phyloP scores from a whole-genome alignment of 2,797 vertebrate genomes.

The Alcedo quadribrachys region DNA sequence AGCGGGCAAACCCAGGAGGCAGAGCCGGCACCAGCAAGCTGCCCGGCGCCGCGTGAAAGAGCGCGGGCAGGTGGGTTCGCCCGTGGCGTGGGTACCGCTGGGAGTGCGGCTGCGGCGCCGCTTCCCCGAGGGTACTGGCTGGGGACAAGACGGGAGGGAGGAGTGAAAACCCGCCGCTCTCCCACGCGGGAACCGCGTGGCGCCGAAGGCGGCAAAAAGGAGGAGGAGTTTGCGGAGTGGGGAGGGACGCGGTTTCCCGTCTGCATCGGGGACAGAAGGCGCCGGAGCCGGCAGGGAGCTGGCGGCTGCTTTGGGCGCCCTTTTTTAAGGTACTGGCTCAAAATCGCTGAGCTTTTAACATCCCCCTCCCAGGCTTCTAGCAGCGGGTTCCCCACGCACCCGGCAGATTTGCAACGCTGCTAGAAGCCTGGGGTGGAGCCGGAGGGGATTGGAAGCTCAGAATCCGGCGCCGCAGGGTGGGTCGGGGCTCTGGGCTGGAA shows the following conservation, averaged over 20 bases:
- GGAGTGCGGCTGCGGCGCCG: not conserved
- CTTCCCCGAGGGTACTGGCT: not conserved
- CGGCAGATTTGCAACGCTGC: not conserved
- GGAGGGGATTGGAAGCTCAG: not conserved
- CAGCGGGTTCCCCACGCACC: not conserved
- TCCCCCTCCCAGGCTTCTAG: not conserved
- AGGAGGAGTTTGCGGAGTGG: not conserved
- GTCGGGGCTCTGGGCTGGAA: not conserved
- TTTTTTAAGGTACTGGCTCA: not conserved
- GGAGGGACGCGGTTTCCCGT: not conserved
- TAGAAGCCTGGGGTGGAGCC: not conserved
- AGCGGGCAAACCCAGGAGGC: not conserved
- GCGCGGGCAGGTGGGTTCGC: not conserved
- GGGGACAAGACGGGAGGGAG: not conserved
- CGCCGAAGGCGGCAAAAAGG: not conserved
- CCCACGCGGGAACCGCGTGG: conserved; percentile 18
- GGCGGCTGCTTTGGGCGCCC: not conserved
- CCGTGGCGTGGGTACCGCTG: not conserved
- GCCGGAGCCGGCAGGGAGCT: not conserved
- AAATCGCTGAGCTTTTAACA: not conserved
- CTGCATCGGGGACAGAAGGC: not conserved
- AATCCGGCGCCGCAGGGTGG: too few relatives aligned
- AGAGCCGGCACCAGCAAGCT: rapidly evolving
- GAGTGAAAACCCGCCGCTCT: not conserved
- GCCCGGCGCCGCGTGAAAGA: not conserved